Evolutionary conservation across 2,888 invertebrate genomes (phyloP).

Genomic region (Odontocolon sp.): DNA sequence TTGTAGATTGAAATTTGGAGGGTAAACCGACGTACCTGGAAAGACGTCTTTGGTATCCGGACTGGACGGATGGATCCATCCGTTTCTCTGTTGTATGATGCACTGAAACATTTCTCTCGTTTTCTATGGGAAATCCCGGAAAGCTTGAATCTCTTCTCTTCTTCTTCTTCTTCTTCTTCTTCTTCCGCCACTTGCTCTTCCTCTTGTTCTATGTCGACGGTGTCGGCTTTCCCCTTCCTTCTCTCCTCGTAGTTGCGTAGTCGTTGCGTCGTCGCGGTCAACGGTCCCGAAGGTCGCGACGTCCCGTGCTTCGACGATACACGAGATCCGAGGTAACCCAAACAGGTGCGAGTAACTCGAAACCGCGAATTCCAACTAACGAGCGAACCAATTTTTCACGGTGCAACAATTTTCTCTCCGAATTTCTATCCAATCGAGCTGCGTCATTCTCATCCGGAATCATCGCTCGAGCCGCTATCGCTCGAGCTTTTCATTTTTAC

Average conservation of each 20-base stretch:
- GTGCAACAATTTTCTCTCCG: background rate
- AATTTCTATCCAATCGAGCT: slow-evolving; percentile 17
- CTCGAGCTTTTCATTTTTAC: background rate
- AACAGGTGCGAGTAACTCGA: background rate
- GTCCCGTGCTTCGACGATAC: slow-evolving; percentile 25
- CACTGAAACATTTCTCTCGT: slow-evolving; percentile 87
- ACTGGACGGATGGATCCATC: slow-evolving; percentile 88
- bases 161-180: slow-evolving; percentile 21
- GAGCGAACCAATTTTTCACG: too few species aligned
- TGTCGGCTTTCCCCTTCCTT: slow-evolving; percentile 16
- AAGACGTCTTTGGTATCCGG: slow-evolving; percentile 88
- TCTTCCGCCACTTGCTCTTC: slow-evolving; percentile 16
- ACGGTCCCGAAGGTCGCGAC: slow-evolving; percentile 58
- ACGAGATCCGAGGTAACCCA: slow-evolving; percentile 23
- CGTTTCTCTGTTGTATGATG: slow-evolving; percentile 90
- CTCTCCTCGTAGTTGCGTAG: too few species aligned
- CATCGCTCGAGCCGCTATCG: slow-evolving; percentile 11
- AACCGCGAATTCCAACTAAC: background rate
- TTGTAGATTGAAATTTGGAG: too few species aligned
- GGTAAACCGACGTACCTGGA: slow-evolving; percentile 85
- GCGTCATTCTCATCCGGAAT: slow-evolving; percentile 37
- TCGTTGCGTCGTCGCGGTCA: slow-evolving; percentile 53
- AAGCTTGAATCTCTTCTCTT: too few species aligned
- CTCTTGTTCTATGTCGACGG: too few species aligned
- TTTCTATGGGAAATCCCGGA: too few species aligned